These are phyloP conservation scores for Chaitophorus viminalis DNA, from an alignment of 2,888 invertebrate species.

Conservation along the genomic window DNA sequence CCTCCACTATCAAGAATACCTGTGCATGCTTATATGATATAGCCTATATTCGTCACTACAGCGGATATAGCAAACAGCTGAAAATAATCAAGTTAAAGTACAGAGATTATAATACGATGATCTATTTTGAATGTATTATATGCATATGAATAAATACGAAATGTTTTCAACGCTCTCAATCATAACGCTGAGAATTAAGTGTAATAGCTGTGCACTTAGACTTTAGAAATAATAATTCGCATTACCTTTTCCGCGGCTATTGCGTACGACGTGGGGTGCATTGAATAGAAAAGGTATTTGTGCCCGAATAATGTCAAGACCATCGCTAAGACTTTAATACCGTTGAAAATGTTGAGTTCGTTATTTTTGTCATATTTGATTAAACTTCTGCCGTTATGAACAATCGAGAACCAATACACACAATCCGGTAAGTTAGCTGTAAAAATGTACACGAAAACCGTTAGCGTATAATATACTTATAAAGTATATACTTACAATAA, in stretches of 20 bases:
- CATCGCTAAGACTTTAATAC: neutral
- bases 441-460: neutral
- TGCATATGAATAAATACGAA: too few relatives aligned
- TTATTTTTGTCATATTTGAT: conserved; percentile 36
- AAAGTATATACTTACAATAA: neutral
- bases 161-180: too few relatives aligned
- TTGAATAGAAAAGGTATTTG: neutral
- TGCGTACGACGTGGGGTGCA: neutral
- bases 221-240: too few relatives aligned
- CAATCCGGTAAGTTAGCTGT: neutral
- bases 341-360: conserved; percentile 17
- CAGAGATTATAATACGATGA: too few relatives aligned
- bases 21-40: too few relatives aligned
- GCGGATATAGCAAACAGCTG: too few relatives aligned
- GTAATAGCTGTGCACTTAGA: too few relatives aligned
- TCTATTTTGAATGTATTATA: too few relatives aligned
- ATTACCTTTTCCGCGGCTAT: neutral
- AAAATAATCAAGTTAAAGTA: too few relatives aligned
- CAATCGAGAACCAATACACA: conserved; percentile 12
- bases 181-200: too few relatives aligned
- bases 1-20: too few relatives aligned
- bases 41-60: too few relatives aligned
- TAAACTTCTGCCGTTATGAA: conserved; percentile 11
- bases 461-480: neutral
- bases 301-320: conserved; percentile 11